Evolutionary conservation across 2,797 vertebrate species (phyloP).

Genomic region (Distichodus sexfasciatus): DNA sequence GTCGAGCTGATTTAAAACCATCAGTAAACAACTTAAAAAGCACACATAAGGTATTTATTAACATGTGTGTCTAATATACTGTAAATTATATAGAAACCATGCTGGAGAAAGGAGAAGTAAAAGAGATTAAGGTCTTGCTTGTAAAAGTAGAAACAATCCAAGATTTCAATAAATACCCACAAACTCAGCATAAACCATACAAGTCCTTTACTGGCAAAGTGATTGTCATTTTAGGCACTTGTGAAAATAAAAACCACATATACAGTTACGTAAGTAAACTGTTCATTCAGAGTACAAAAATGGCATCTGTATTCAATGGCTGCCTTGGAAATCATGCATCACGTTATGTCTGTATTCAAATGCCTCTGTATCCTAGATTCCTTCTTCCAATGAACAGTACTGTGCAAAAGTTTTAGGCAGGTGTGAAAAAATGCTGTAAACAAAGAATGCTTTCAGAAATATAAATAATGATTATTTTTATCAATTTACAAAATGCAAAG

Average conservation of each 20-base stretch:
- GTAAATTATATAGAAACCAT: conserved; percentile 14
- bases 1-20: too few species aligned
- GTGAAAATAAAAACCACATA: conserved; percentile 15
- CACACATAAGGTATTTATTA: conserved; percentile 26
- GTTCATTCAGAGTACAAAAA: neutral
- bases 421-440: too few species aligned
- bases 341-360: neutral
- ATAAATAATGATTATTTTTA: too few species aligned
- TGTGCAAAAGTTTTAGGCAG: too few species aligned
- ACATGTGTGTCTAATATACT: neutral
- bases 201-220: conserved; percentile 6
- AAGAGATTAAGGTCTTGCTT: conserved; percentile 67
- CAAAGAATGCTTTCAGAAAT: too few species aligned
- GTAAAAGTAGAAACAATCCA: conserved; percentile 74
- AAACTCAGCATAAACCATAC: conserved; percentile 9
- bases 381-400: neutral
- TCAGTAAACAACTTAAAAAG: too few species aligned
- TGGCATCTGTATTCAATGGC: neutral
- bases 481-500: too few species aligned
- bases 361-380: neutral
- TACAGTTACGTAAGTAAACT: neutral
- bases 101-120: conserved; percentile 55
- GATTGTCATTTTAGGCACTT: conserved; percentile 54
- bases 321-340: neutral
- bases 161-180: conserved; percentile 25